Base-by-base conservation (phyloP, 2,113 vertebrate species). In the Nerophis ophidion region DNA sequence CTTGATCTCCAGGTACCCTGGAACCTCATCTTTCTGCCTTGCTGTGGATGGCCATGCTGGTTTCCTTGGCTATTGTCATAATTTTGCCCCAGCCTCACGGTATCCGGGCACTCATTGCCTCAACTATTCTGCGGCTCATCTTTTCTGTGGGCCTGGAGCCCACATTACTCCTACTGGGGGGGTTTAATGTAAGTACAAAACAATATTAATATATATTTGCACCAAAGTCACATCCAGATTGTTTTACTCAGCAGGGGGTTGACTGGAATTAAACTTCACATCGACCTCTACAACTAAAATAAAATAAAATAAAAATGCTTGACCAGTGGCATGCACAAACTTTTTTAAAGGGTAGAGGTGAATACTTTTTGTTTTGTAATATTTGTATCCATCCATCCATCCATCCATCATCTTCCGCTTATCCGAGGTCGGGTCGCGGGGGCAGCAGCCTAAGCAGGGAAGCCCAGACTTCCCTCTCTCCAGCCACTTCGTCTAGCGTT, bases 61-160 rank as follows among this genome's bases (percentile, higher is more conserved):
- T 95, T 48, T 98, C 95, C 0, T 83, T 99, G 89, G 94, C 93
- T 68, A 97, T 99, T 1, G 95, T 98, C 59, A 93, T 98, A 1
- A 84, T 94, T 1, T 86, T 98, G 50, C 97, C 96, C 6, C 97
- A 98, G 88, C 96, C 96, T 12, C 96, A 99, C 0, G 95, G 96
- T 57, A 94, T 99, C 83, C 89, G 97, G 17, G 95, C 95, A 5
- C 86, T 99, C 34, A 97, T 99, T 7, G 95, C 95, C 12, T 98
- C 95, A 61, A 98, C 92, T 3, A 98, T 99, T 63, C 81, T 99
- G 10, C 91, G 97, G 0, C 86, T 99, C 11, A 98, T 99, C 75
- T 99, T 99, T 78, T 99, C 96, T 0, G 93, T 98, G 0, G 97
- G 97, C 8, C 80, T 98, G n/a, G 95, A 99, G 42, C 96, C 96